Conservation (phyloP, 2,888 invertebrate species). For the Drosophila robusta region DNA sequence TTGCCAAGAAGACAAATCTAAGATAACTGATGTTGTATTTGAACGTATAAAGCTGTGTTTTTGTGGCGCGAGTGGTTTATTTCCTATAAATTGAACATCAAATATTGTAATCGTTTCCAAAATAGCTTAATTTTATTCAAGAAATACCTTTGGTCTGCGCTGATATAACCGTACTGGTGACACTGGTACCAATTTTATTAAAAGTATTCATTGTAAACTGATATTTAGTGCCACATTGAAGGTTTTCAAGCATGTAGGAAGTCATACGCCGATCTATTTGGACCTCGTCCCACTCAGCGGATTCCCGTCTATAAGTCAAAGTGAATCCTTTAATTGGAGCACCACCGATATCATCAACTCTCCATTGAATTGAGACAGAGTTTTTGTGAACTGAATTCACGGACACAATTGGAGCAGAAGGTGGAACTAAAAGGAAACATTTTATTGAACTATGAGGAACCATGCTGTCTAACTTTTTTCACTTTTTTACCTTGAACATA, state of each 20-base stretch:
- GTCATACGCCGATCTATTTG: constrained; percentile 86
- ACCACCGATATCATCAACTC: constrained; percentile 86
- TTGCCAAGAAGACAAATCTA: constrained; percentile 92
- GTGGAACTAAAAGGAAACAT: constrained; percentile 85
- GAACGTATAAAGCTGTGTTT: constrained; percentile 90
- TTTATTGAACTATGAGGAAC: not conserved
- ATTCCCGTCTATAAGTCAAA: constrained; percentile 86
- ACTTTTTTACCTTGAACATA: constrained; percentile 86
- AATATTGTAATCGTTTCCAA: not conserved
- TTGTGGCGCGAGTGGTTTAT: constrained; percentile 89
- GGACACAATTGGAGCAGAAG: constrained; percentile 86
- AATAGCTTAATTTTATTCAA: not conserved
- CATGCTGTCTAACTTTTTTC: not conserved
- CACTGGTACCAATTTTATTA: constrained; percentile 91
- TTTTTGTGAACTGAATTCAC: constrained; percentile 86
- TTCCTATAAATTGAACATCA: constrained; percentile 60
- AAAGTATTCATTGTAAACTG: constrained; percentile 90
- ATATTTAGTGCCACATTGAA: constrained; percentile 92
- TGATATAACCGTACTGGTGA: constrained; percentile 88
- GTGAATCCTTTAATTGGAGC: constrained; percentile 86
- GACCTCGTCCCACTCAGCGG: constrained; percentile 87
- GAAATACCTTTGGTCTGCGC: constrained; percentile 90
- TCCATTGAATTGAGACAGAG: constrained; percentile 86
- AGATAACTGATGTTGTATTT: constrained; percentile 91
- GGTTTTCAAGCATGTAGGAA: constrained; percentile 89